A percentile compares a stretch with the other conserved stretches of the same genome.
These are phyloP conservation scores for Gymnocephalus cernua DNA, from an alignment of 2,113 vertebrate species.

Conservation along the genomic window DNA sequence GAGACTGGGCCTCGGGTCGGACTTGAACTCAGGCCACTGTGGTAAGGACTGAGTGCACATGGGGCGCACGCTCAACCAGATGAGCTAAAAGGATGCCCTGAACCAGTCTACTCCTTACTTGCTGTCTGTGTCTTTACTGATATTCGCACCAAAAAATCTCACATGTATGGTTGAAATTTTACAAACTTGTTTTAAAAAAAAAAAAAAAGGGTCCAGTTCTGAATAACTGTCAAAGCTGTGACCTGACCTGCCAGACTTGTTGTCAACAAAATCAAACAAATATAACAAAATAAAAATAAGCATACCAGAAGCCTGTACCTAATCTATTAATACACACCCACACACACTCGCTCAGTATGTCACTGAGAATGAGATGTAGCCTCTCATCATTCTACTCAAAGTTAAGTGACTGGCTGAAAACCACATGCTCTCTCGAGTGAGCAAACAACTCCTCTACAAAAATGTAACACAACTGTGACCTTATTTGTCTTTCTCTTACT, in stretches of 20 bases:
- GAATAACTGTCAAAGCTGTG: constrained; percentile 1
- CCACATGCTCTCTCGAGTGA: constrained; percentile 18
- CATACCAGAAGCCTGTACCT: neutral
- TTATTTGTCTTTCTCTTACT: constrained; percentile 28
- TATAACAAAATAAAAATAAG: neutral
- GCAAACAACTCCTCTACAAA: constrained; percentile 46
- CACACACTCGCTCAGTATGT: neutral
- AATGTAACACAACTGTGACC: constrained; percentile 28
- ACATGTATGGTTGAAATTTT: constrained; percentile 49
- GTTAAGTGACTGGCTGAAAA: constrained; percentile 37
- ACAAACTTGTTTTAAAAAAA: constrained; percentile 30
- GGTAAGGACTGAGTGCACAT: too few species aligned
- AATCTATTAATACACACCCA: neutral
- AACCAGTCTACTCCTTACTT: neutral
- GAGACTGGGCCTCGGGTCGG: too few species aligned
- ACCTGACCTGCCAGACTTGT: neutral
- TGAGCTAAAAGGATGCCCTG: too few species aligned
- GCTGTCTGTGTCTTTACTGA: neutral
- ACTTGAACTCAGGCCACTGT: too few species aligned
- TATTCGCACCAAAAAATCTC: constrained; percentile 31
- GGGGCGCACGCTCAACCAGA: too few species aligned
- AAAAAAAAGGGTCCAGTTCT: neutral
- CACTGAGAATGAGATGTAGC: constrained; percentile 18
- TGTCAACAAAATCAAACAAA: constrained; percentile 21
- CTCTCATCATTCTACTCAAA: neutral